phyloP scores from a whole-genome alignment of 2,888 invertebrate genomes.

The Rotaria magnacalcarata region DNA sequence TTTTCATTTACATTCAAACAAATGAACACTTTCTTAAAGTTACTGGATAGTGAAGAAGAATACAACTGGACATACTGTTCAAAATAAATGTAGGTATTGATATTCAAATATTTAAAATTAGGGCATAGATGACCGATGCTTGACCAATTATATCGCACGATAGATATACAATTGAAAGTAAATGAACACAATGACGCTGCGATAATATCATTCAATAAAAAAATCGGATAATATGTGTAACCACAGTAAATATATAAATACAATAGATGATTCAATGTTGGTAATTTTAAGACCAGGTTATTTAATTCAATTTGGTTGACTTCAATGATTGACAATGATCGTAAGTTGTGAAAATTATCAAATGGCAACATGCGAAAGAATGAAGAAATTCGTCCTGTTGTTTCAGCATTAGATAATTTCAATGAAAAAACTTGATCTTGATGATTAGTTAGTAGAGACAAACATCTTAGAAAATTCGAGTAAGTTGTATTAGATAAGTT shows the following conservation, averaged over 20 bases:
- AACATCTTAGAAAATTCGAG: background rate
- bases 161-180: background rate
- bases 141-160: background rate
- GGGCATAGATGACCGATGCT: background rate
- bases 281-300: background rate
- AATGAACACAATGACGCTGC: background rate
- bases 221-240: background rate
- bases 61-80: background rate
- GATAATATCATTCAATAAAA: background rate
- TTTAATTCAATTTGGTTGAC: background rate
- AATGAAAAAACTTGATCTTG: background rate
- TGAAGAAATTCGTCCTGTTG: background rate
- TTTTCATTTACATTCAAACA: background rate
- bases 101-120: background rate
- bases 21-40: background rate
- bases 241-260: background rate
- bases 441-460: background rate
- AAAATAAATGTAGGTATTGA: background rate
- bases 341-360: background rate
- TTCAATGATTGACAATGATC: background rate
- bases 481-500: background rate
- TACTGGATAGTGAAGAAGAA: background rate
- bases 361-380: background rate
- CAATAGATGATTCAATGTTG: background rate
- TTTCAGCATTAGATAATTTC: background rate